Percentiles rank a stretch among this genome's conserved stretches.
Conservation (phyloP, 2,797 vertebrate species). For the Clarias laeviceps region DNA sequence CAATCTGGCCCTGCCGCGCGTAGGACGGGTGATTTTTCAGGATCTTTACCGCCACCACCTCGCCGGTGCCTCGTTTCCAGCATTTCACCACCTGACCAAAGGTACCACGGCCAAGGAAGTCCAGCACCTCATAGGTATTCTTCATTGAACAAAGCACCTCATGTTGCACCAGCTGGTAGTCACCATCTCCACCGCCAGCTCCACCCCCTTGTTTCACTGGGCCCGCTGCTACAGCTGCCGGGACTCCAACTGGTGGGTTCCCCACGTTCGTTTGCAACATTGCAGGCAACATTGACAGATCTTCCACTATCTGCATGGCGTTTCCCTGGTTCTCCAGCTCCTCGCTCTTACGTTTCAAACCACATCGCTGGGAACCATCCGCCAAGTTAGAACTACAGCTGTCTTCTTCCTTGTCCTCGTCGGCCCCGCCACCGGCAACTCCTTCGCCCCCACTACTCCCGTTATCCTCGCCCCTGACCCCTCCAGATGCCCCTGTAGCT, state of each 20-base stretch:
- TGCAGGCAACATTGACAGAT: conserved; percentile 93
- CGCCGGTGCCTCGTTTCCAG: conserved; percentile 96
- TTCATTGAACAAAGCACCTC: conserved; percentile 97
- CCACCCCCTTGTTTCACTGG: conserved; percentile 81
- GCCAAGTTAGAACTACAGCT: conserved; percentile 80
- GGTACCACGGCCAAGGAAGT: conserved; percentile 96
- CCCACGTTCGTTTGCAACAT: conserved; percentile 94
- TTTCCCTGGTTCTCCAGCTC: conserved; percentile 88
- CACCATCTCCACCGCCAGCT: conserved; percentile 85
- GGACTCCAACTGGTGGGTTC: conserved; percentile 83
- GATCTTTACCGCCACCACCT: conserved; percentile 97
- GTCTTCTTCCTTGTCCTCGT: conserved; percentile 67
- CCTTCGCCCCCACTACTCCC: conserved; percentile 72
- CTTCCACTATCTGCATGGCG: conserved; percentile 98
- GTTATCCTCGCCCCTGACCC: conserved; percentile 73
- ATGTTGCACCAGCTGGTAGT: conserved; percentile 97
- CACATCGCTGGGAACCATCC: conserved; percentile 91
- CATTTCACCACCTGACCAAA: conserved; percentile 99
- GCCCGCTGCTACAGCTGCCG: conserved; percentile 80
- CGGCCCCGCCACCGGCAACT: conserved; percentile 54
- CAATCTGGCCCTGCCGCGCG: conserved; percentile 96
- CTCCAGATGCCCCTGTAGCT: conserved; percentile 64
- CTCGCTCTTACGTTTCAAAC: conserved; percentile 98
- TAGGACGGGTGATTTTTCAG: conserved; percentile 98
- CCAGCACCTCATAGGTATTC: conserved; percentile 97